Evolutionary conservation across 2,888 invertebrate species (phyloP), one percentile per base, ranked within the genome.

Genomic region (Apocheima hispidaria): DNA sequence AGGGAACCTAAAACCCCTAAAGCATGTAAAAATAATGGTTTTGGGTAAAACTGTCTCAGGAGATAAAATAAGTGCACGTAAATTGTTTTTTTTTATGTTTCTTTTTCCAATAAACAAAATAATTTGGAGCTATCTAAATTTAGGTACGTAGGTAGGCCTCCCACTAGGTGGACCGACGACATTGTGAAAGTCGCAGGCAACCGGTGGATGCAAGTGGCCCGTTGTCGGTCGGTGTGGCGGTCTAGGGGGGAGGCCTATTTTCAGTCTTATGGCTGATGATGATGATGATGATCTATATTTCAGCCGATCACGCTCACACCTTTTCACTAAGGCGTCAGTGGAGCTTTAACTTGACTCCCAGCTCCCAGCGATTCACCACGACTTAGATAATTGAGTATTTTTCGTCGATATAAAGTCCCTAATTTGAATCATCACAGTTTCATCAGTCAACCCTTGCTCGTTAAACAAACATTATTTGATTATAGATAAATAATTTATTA

Each of bases 31-130:
- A 43, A 52, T 60, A 43, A 40, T 12, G 14, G 20, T 59, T 59
- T 65, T 65, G 68, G 66, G 68, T 62, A 64, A 66, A 68, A 68
- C 68, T 70, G 56, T 68, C 44, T 38, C 66, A 46, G 7, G 9
- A 26, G 12, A n/a, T 20, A 12, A 38, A 38, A 38, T 4, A 4
- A 20, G 9, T 38, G 38, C 18, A 38, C 38, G 10, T 10, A n/a
- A 16, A n/a, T n/a, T n/a, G 6, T 10, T 16, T 2, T 5, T 20
- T 12, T 14, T 16, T 20, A 16, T 5, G n/a, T 10, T 6, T 40
- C 9, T 12, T 4, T 7, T n/a, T 2, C 21, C 5, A n/a, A 14
- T n/a, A n/a, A n/a, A 21, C 10, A 1, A n/a, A 41, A 2, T 21
- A 20, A n/a, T 21, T 41, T 41, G 3, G 18, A 21, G 20, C 41